Percentiles rank a stretch among this genome's conserved stretches.
phyloP scores from a whole-genome alignment of 2,797 vertebrate genomes.

The Pteropus rufus region DNA sequence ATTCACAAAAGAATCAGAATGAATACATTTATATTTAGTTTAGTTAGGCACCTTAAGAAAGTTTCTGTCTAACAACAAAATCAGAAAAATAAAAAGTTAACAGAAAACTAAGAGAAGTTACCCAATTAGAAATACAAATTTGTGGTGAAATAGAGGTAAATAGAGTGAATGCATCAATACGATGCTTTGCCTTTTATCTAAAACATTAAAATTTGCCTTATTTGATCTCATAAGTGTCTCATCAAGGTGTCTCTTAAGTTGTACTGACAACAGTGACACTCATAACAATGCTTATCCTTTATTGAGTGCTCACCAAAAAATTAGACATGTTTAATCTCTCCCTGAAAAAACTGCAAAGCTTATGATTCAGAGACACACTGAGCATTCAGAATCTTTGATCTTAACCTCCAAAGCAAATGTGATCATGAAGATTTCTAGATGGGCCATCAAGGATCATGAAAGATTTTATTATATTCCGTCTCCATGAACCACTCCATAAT shows the following conservation, averaged over 20 bases:
- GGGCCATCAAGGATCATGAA: background rate
- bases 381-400: background rate
- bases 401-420: background rate
- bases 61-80: background rate
- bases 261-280: background rate
- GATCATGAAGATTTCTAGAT: background rate
- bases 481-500: background rate
- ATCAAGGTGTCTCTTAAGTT: background rate
- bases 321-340: background rate
- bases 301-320: background rate
- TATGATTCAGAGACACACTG: background rate
- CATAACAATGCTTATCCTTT: background rate
- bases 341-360: background rate
- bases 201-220: background rate
- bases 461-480: background rate
- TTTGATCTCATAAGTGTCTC: background rate
- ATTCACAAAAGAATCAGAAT: slow-evolving; percentile 41
- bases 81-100: background rate
- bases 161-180: background rate
- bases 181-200: background rate
- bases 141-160: background rate
- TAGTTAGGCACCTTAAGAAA: slow-evolving; percentile 38
- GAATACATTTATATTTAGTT: slow-evolving; percentile 45
- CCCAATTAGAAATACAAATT: background rate
- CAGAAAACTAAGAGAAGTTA: background rate